These are phyloP conservation scores for Wiebesia pumilae DNA, from an alignment of 1,140 invertebrate genomes.

Conservation along the genomic window DNA sequence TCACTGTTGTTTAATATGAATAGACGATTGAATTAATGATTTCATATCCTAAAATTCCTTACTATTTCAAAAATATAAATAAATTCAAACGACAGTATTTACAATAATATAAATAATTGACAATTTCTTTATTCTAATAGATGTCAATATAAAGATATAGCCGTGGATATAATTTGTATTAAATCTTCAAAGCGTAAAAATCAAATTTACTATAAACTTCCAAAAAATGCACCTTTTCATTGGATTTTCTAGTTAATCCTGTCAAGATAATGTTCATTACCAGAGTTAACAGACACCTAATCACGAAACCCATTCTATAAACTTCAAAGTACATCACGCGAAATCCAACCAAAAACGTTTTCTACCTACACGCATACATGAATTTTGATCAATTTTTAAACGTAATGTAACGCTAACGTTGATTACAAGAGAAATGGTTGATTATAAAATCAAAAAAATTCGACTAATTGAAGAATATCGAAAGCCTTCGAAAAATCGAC, in stretches of 20 bases:
- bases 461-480: not conserved
- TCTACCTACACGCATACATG: not conserved
- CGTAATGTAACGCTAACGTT: not conserved
- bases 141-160: too few species aligned
- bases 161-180: too few species aligned
- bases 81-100: too few species aligned
- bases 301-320: constrained; percentile 7
- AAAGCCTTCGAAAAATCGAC: too few species aligned
- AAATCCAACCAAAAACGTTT: constrained; percentile 1
- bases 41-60: too few species aligned
- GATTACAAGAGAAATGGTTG: not conserved
- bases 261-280: not conserved
- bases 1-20: too few species aligned
- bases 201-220: not conserved
- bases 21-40: too few species aligned
- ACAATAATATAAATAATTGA: too few species aligned
- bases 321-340: not conserved
- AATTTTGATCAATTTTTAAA: not conserved
- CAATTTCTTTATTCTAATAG: too few species aligned
- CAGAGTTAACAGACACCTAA: not conserved
- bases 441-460: not conserved
- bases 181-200: not conserved
- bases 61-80: too few species aligned
- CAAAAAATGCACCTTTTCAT: not conserved
- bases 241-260: not conserved